phyloP scores from a whole-genome alignment of 2,113 vertebrate genomes.

The Eulemur macaco region DNA sequence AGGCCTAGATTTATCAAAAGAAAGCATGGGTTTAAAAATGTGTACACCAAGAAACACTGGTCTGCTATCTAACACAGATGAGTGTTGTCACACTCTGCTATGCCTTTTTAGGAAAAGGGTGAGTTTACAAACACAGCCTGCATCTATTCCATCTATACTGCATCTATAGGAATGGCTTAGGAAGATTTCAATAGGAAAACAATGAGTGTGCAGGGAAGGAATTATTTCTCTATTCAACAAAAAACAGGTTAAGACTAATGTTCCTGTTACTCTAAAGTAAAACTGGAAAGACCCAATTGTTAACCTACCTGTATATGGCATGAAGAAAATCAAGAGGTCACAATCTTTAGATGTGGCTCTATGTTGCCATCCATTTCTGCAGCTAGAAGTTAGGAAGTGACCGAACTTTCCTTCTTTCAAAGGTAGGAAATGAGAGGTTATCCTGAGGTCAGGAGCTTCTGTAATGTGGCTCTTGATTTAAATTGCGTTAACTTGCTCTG shows the following conservation, averaged over 20 bases:
- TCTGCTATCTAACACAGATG: neutral
- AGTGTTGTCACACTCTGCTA: neutral
- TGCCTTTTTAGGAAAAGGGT: neutral
- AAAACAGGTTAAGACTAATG: neutral
- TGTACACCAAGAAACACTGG: neutral
- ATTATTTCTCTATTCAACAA: neutral
- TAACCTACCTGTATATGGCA: neutral
- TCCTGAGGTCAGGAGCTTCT: conserved; percentile 56
- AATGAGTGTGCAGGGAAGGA: neutral
- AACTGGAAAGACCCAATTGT: neutral
- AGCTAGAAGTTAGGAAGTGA: conserved; percentile 48
- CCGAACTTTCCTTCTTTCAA: conserved; percentile 49
- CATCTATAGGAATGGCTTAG: neutral
- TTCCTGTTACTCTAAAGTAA: conserved; percentile 11
- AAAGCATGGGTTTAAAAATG: neutral
- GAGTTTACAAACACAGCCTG: neutral
- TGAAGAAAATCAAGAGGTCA: neutral
- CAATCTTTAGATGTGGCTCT: conserved; percentile 35
- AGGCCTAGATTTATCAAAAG: neutral
- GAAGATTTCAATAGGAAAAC: neutral
- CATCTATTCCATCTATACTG: neutral
- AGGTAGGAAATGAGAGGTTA: conserved; percentile 62
- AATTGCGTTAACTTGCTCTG: conserved; percentile 51
- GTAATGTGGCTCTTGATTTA: conserved; percentile 50
- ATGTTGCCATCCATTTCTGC: neutral